phyloP scores from a whole-genome alignment of 2,888 invertebrate genomes.

The Clivina fossor region DNA sequence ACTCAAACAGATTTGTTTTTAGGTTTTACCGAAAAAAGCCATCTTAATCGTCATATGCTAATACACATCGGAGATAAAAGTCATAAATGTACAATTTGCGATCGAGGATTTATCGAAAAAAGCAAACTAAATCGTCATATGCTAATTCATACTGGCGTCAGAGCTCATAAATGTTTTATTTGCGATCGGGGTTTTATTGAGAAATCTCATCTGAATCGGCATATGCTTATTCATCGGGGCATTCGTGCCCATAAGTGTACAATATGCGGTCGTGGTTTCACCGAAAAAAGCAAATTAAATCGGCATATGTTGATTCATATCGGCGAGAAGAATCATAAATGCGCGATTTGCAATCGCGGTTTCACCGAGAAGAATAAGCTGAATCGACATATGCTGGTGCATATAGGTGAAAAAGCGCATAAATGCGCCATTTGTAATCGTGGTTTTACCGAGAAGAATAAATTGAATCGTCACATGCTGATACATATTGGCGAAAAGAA shows the following conservation, averaged over 20 bases:
- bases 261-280: conserved; percentile 25
- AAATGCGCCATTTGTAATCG: conserved; percentile 25
- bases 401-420: conserved; percentile 25
- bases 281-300: conserved; percentile 27
- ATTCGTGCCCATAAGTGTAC: conserved; percentile 26
- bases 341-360: conserved; percentile 22
- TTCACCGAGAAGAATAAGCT: conserved; percentile 29
- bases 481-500: conserved; percentile 27
- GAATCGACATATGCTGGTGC: conserved; percentile 26
- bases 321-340: conserved; percentile 26
- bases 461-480: conserved; percentile 27
- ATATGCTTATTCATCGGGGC: conserved; percentile 25
- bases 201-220: conserved; percentile 24
- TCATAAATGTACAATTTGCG: conserved; percentile 29
- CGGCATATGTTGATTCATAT: conserved; percentile 28
- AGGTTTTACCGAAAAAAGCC: conserved; percentile 28
- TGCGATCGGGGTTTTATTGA: conserved; percentile 28
- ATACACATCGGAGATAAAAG: conserved; percentile 28
- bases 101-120: conserved; percentile 28
- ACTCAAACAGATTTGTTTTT: too few species aligned
- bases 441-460: conserved; percentile 29
- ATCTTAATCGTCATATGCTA: conserved; percentile 24
- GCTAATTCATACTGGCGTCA: conserved; percentile 19
- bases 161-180: conserved; percentile 28
- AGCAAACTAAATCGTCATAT: conserved; percentile 23